Conservation (phyloP, 2,888 invertebrate species). For the Melinaea marsaeus region DNA sequence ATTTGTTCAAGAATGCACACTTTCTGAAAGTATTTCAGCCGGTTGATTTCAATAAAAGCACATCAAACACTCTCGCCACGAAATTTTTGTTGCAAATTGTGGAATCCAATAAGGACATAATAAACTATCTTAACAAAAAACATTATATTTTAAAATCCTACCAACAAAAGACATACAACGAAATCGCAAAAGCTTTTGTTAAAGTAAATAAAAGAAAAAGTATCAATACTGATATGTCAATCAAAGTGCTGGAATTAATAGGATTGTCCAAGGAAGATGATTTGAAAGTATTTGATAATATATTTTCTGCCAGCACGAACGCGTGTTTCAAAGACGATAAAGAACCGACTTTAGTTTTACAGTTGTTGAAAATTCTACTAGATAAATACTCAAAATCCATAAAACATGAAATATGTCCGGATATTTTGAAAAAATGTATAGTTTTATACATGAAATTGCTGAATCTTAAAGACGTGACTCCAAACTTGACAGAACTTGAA, state of each 20-base stretch:
- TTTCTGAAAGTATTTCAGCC: constrained; percentile 61
- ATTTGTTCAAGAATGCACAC: constrained; percentile 61
- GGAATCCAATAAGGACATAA: constrained; percentile 46
- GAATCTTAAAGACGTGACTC: constrained; percentile 53
- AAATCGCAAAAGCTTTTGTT: constrained; percentile 64
- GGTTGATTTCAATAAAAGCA: constrained; percentile 50
- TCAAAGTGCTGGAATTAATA: constrained; percentile 63
- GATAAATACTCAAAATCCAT: constrained; percentile 63
- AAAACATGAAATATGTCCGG: constrained; percentile 49
- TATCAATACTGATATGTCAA: constrained; percentile 53
- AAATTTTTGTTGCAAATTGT: constrained; percentile 57
- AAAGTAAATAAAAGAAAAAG: constrained; percentile 66
- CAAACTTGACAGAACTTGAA: constrained; percentile 76
- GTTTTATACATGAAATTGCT: constrained; percentile 68
- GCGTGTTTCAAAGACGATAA: constrained; percentile 67
- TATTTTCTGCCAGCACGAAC: constrained; percentile 52
- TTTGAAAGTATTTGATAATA: constrained; percentile 57
- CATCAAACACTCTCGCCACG: constrained; percentile 51
- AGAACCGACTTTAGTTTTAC: constrained; percentile 71
- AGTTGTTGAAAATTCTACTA: constrained; percentile 67
- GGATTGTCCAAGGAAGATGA: constrained; percentile 64
- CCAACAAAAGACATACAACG: constrained; percentile 73
- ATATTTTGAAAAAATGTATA: constrained; percentile 56
- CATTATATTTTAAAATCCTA: constrained; percentile 67
- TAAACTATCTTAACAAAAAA: constrained; percentile 53